phyloP scores from a whole-genome alignment of 2,113 vertebrate genomes.

The Cygnus atratus region DNA sequence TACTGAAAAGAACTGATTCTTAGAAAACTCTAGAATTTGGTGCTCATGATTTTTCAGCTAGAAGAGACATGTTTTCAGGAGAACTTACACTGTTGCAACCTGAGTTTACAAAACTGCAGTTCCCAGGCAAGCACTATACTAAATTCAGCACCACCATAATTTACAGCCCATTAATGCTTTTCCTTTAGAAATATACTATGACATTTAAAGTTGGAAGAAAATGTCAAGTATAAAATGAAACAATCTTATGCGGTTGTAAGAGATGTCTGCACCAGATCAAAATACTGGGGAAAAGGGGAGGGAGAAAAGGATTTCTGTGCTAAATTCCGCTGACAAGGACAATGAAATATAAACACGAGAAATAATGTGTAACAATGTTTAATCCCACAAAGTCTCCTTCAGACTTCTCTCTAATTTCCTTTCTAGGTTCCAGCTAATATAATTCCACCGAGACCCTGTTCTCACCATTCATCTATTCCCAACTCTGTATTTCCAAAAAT shows the following conservation, averaged over 20 bases:
- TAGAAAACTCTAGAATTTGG: background rate
- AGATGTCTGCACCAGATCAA: background rate
- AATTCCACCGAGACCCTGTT: background rate
- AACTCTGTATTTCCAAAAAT: background rate
- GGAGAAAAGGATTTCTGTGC: background rate
- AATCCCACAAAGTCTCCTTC: background rate
- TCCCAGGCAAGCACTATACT: background rate
- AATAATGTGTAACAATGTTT: background rate
- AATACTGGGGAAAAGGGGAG: background rate
- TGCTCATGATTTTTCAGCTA: background rate
- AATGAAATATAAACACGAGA: background rate
- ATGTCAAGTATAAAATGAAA: background rate
- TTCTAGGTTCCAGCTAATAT: background rate
- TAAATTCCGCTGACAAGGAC: background rate
- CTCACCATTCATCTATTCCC: background rate
- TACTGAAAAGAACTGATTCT: background rate
- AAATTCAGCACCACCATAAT: background rate
- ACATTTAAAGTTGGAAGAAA: background rate
- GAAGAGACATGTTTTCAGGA: background rate
- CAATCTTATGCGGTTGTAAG: background rate
- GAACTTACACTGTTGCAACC: fast-evolving
- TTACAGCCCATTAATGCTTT: background rate
- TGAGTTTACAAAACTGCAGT: background rate
- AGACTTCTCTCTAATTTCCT: background rate
- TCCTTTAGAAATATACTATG: background rate